Base-by-base conservation (phyloP, 2,113 vertebrate species). In the Alectura lathami region DNA sequence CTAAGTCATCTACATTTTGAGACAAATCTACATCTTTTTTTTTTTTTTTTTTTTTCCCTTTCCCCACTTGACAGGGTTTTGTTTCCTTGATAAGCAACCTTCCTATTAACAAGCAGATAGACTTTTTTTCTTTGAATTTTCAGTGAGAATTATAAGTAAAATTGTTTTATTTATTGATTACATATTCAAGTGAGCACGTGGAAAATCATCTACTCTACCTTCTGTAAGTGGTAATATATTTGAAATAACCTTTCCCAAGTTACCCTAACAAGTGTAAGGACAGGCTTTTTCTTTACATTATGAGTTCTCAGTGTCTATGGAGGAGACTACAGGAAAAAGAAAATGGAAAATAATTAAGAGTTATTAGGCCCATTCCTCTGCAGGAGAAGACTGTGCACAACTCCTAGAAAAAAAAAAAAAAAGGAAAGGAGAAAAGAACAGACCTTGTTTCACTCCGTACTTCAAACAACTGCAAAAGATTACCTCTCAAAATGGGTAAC, bases 401-500 rank as follows among this genome's bases (percentile, higher is more conserved):
- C 23, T 32, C 64, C 50, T 50, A 63, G 27, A 86, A 30, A 84
- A 91, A 84, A 87, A 80, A 63, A 24, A 86, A 30, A 84, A 91
- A 84, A 87, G 77, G 45, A 54, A 36, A 62, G 69, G 80, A 81
- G 26, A 82, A 42, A 83, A 91, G 20, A 86, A 50, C 43, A 91
- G 66, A 68, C 82, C 43, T 56, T 81, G 47, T 70, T 92, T 90
- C 80, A 72, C 27, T 88, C 36, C 27, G 6, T 60, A 72, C n/a
- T 88, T 89, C 81, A 82, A 53, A 76, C n/a, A 94, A 92, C 69
- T 93, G 95, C 81, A 94, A 93, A 94, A 94, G 80, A 89, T 57
- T 57, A 36, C 36, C 56, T 92, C 69, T 95, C 74, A 72, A 86
- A 95, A 86, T 32, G 32, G 51, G 83, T 79, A 91, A 84, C n/a